Conservation (phyloP, 2,888 invertebrate species). For the Hypena proboscidalis region DNA sequence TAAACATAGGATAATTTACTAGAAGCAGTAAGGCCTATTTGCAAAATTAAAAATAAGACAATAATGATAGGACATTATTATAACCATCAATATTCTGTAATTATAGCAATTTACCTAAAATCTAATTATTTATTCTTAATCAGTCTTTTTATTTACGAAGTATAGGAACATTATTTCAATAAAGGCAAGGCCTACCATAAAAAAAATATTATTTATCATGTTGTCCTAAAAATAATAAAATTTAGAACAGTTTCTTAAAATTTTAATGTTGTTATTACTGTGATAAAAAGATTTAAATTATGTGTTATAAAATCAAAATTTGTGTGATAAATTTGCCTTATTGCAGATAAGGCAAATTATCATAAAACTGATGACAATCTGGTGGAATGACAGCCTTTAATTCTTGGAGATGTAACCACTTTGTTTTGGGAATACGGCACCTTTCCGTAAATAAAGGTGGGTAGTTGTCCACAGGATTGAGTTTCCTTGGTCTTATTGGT, state of each 20-base stretch:
- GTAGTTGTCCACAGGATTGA: slow-evolving; percentile 11
- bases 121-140: background rate
- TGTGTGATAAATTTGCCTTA: background rate
- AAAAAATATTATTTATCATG: too few species aligned
- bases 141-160: background rate
- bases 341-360: slow-evolving; percentile 1
- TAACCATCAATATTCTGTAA: slow-evolving; percentile 6
- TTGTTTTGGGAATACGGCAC: slow-evolving; percentile 18
- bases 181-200: too few species aligned
- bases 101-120: slow-evolving; percentile 6
- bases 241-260: background rate
- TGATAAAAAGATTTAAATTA: too few species aligned
- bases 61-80: slow-evolving; percentile 13
- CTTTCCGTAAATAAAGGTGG: slow-evolving; percentile 20
- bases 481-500: slow-evolving; percentile 13
- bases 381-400: slow-evolving; percentile 1
- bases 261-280: background rate
- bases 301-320: background rate
- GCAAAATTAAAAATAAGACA: slow-evolving; percentile 9
- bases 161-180: background rate
- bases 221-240: background rate
- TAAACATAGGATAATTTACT: too few species aligned
- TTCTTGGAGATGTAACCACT: slow-evolving; percentile 13
- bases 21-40: slow-evolving; percentile 6
- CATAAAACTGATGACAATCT: slow-evolving; percentile 6